Evolutionary conservation across 2,113 vertebrate species (phyloP).

Genomic region (Todiramphus saurophagus): DNA sequence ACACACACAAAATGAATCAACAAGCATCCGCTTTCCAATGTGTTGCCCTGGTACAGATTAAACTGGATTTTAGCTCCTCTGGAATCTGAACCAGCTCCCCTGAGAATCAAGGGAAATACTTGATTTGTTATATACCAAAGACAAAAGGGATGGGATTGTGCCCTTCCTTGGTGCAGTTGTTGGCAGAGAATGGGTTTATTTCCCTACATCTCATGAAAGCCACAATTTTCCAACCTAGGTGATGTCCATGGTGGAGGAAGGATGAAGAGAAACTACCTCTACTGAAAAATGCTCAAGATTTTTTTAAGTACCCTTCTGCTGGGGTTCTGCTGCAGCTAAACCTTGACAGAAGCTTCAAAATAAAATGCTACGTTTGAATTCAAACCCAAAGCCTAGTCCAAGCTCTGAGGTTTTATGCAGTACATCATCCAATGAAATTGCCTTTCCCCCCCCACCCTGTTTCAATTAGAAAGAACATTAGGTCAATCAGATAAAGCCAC

Average conservation of each 20-base stretch:
- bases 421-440: constrained; percentile 62
- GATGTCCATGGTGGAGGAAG: not conserved
- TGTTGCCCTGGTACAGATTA: not conserved
- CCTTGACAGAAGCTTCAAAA: not conserved
- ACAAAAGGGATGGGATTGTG: not conserved
- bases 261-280: not conserved
- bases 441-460: constrained; percentile 35
- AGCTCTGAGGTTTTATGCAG: constrained; percentile 29
- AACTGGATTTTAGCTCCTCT: not conserved
- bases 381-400: not conserved
- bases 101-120: not conserved
- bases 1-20: not conserved
- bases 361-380: not conserved
- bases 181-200: not conserved
- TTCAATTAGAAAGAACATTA: constrained; percentile 79
- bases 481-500: constrained; percentile 76
- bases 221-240: not conserved
- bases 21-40: not conserved
- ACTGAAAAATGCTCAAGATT: not conserved
- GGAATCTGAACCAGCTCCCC: not conserved
- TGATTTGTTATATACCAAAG: not conserved
- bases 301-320: not conserved
- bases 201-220: not conserved
- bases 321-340: not conserved
- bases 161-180: not conserved